phyloP scores from a whole-genome alignment of 1,140 invertebrate genomes.

The Potamilus streckersoni region DNA sequence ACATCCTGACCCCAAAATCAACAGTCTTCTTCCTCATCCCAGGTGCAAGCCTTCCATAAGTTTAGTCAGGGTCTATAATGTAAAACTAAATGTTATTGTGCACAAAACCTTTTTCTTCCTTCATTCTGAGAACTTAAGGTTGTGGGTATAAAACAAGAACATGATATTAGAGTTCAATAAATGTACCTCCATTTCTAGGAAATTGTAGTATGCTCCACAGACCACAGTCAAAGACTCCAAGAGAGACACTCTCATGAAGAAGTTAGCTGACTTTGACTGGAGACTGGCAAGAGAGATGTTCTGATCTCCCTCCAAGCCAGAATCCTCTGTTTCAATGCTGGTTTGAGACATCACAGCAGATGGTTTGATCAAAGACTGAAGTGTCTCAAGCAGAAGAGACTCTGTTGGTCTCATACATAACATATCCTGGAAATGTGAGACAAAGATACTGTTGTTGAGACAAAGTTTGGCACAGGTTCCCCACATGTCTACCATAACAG shows the following conservation, averaged over 20 bases:
- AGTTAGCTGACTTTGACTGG: slow-evolving; percentile 1
- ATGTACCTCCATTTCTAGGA: slow-evolving; percentile 9
- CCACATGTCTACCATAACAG: slow-evolving; percentile 51
- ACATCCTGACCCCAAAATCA: too few relatives aligned
- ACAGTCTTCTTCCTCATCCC: too few relatives aligned
- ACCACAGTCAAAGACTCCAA: slow-evolving; percentile 23
- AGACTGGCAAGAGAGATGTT: background rate
- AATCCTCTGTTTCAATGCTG: slow-evolving; percentile 27
- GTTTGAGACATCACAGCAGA: slow-evolving; percentile 16
- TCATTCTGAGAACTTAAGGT: too few relatives aligned
- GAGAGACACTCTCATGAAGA: slow-evolving; percentile 24
- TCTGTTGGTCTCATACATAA: slow-evolving; percentile 21
- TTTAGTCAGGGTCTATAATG: too few relatives aligned
- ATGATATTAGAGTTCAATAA: background rate
- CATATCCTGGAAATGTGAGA: slow-evolving; percentile 18
- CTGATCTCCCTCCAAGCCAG: slow-evolving; percentile 21
- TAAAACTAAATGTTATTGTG: too few relatives aligned
- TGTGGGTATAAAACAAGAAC: too few relatives aligned
- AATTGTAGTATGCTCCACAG: slow-evolving; percentile 9
- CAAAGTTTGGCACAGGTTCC: slow-evolving; percentile 55
- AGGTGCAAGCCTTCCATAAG: too few relatives aligned
- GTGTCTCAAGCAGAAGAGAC: slow-evolving; percentile 19
- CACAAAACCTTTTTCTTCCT: too few relatives aligned
- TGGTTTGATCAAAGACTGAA: slow-evolving; percentile 18
- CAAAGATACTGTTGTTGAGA: slow-evolving; percentile 43